Evolutionary conservation across 2,113 vertebrate species (phyloP).

Genomic region (Pelodiscus sinensis): DNA sequence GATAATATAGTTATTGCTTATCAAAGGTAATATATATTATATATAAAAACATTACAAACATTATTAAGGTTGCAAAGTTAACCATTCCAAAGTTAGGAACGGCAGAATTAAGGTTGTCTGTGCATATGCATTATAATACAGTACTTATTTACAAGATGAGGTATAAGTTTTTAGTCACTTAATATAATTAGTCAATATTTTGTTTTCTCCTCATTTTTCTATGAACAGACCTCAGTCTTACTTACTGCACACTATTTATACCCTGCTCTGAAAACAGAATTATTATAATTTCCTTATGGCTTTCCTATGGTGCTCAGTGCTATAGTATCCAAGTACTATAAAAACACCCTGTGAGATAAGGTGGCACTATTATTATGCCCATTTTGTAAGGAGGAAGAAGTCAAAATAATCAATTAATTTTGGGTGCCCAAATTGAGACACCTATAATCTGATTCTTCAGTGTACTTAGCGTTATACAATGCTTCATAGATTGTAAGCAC

Average conservation of each 20-base stretch:
- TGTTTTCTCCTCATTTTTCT: neutral
- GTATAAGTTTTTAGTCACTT: neutral
- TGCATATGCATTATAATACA: neutral
- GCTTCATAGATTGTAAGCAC: neutral
- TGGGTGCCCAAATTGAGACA: neutral
- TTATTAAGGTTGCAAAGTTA: neutral
- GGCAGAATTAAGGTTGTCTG: neutral
- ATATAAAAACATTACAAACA: neutral
- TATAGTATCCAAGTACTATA: neutral
- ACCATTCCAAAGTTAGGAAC: neutral
- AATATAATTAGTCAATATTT: neutral
- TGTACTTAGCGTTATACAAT: neutral
- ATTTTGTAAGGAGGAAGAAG: neutral
- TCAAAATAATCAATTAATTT: neutral
- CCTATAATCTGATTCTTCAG: neutral
- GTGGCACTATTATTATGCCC: neutral
- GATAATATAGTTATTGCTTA: neutral
- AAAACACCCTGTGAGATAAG: neutral
- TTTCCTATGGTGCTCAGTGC: neutral
- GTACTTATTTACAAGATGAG: neutral
- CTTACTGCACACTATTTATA: neutral
- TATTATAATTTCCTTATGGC: neutral
- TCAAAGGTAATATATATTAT: neutral
- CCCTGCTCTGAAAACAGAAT: neutral
- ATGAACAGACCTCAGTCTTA: neutral